These are phyloP conservation scores for Takifugu rubripes DNA, from an alignment of 2,797 vertebrate genomes.

Conservation along the genomic window DNA sequence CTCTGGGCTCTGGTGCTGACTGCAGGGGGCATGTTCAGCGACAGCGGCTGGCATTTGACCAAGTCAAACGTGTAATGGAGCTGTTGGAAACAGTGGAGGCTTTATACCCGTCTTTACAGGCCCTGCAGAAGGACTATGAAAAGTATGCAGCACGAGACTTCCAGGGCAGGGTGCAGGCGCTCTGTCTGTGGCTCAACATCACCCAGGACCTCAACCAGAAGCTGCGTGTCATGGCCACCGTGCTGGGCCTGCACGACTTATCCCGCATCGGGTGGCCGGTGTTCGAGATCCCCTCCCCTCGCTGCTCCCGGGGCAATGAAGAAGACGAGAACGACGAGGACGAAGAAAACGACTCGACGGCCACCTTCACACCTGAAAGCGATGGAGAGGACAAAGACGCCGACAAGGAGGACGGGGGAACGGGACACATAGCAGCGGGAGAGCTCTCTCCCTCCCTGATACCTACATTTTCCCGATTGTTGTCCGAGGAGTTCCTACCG, in stretches of 20 bases:
- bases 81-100: slow-evolving; percentile 95
- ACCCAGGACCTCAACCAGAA: slow-evolving; percentile 99
- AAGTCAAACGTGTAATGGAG: slow-evolving; percentile 96
- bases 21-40: slow-evolving; percentile 90
- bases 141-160: slow-evolving; percentile 96
- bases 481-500: slow-evolving; percentile 82
- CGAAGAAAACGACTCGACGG: slow-evolving; percentile 77
- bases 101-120: slow-evolving; percentile 95
- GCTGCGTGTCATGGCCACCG: slow-evolving; percentile 96
- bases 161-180: slow-evolving; percentile 98
- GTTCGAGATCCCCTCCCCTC: slow-evolving; percentile 96
- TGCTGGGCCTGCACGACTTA: slow-evolving; percentile 91
- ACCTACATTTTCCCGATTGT: slow-evolving; percentile 77
- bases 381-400: slow-evolving; percentile 78
- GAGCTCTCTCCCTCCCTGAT: slow-evolving; percentile 73
- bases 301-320: slow-evolving; percentile 82
- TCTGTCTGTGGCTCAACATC: slow-evolving; percentile 98
- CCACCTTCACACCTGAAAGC: slow-evolving; percentile 83
- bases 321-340: slow-evolving; percentile 79
- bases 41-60: slow-evolving; percentile 92
- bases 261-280: slow-evolving; percentile 97
- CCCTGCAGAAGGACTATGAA: slow-evolving; percentile 95
- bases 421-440: slow-evolving; percentile 35
- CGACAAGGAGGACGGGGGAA: slow-evolving; percentile 32
- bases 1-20: slow-evolving; percentile 70